Evolutionary conservation across 1,140 invertebrate genomes (phyloP).

Genomic region (Diorhabda elongata): DNA sequence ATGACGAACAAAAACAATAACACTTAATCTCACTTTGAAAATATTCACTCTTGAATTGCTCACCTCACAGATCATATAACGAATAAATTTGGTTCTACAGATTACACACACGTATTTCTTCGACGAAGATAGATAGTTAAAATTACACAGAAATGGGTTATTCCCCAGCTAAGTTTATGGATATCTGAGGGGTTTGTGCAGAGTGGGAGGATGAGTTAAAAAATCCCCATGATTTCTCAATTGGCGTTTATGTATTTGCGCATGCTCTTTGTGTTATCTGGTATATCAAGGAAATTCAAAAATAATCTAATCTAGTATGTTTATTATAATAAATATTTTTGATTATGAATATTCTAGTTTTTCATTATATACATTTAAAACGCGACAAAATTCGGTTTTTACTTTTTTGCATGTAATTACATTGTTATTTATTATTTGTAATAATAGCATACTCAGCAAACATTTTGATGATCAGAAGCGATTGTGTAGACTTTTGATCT

Average conservation of each 20-base stretch:
- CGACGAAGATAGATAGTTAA: neutral
- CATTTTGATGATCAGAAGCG: too few species aligned
- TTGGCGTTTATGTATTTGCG: neutral
- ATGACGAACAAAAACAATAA: neutral
- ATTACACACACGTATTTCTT: neutral
- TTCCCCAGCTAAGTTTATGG: constrained; percentile 21
- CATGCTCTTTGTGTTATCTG: constrained; percentile 9
- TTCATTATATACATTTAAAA: too few species aligned
- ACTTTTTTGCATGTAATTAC: too few species aligned
- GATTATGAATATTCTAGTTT: too few species aligned
- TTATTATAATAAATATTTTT: too few species aligned
- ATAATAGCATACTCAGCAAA: too few species aligned
- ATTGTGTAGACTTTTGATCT: too few species aligned
- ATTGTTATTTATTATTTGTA: too few species aligned
- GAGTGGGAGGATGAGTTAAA: constrained; percentile 19
- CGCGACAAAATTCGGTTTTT: too few species aligned
- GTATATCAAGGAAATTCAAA: neutral
- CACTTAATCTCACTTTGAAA: neutral
- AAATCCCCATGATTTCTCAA: constrained; percentile 21
- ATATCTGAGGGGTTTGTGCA: constrained; percentile 10
- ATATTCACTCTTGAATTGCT: neutral
- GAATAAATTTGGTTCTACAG: too few species aligned
- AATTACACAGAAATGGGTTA: constrained; percentile 19
- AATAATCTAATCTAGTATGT: constrained; percentile 27
- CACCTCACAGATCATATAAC: neutral